Conservation (phyloP, 2,888 invertebrate genomes). For the Schizaphis graminum region DNA sequence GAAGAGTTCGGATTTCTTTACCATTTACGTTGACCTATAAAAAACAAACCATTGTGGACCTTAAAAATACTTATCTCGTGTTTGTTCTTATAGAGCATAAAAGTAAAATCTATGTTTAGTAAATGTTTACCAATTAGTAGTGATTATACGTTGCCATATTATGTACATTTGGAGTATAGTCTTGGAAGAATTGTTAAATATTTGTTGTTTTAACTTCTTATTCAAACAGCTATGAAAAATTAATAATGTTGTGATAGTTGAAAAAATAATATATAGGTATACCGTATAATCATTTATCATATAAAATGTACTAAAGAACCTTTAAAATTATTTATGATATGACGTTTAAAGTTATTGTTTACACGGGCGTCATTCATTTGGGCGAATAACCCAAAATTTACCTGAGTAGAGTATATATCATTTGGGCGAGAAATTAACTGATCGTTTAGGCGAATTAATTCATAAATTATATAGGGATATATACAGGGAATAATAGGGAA, state of each 20-base stretch:
- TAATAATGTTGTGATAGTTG: background rate
- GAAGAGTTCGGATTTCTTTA: slow-evolving; percentile 11
- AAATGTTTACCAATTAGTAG: background rate
- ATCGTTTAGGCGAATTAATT: too few species aligned
- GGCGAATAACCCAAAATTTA: too few species aligned
- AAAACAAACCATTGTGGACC: background rate
- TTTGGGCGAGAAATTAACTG: too few species aligned
- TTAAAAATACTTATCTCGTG: background rate
- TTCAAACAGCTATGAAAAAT: background rate
- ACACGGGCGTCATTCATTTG: too few species aligned
- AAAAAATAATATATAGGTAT: background rate
- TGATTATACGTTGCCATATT: background rate
- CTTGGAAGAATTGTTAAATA: background rate
- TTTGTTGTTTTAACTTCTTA: background rate
- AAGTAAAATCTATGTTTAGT: background rate
- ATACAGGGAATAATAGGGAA: too few species aligned
- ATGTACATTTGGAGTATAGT: background rate
- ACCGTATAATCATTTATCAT: background rate
- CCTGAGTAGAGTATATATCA: too few species aligned
- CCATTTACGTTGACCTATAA: background rate
- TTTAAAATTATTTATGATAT: slow-evolving; percentile 10
- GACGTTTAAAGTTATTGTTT: background rate
- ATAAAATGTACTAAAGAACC: background rate
- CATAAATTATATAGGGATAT: too few species aligned
- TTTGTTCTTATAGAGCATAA: background rate